Evolutionary conservation across 2,888 invertebrate genomes (phyloP).

Genomic region (Coenonympha arcania): DNA sequence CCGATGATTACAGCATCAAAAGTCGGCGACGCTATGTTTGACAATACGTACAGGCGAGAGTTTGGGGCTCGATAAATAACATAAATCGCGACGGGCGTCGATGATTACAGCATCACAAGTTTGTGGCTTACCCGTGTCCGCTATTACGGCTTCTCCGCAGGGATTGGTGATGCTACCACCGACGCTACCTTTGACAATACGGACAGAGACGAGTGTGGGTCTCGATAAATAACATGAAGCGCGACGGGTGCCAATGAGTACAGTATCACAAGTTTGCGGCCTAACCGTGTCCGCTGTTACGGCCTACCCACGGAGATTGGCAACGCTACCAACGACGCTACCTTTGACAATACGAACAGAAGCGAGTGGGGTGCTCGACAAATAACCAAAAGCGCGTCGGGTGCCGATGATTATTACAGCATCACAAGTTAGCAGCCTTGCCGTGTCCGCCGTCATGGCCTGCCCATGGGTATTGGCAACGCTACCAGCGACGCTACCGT

Average conservation of each 20-base stretch:
- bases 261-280: neutral
- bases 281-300: no score
- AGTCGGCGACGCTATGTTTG: no score
- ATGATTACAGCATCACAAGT: neutral
- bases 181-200: no score
- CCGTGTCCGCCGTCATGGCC: no score
- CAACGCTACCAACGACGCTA: no score
- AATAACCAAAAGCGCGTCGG: constrained; percentile 58
- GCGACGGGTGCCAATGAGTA: constrained; percentile 28
- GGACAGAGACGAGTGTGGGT: constrained; percentile 38
- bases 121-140: no score
- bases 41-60: constrained; percentile 40
- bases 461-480: no score
- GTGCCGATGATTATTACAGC: neutral
- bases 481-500: no score
- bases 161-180: no score
- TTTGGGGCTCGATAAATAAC: constrained; percentile 48
- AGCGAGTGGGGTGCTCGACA: constrained; percentile 39
- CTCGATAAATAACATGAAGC: constrained; percentile 56
- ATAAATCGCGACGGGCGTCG: constrained; percentile 44
- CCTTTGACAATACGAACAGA: no score
- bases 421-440: neutral
- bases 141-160: no score
- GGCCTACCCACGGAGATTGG: no score
- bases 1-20: neutral